Base-by-base conservation (phyloP, 2,113 vertebrate species). In the Helogale parvula region DNA sequence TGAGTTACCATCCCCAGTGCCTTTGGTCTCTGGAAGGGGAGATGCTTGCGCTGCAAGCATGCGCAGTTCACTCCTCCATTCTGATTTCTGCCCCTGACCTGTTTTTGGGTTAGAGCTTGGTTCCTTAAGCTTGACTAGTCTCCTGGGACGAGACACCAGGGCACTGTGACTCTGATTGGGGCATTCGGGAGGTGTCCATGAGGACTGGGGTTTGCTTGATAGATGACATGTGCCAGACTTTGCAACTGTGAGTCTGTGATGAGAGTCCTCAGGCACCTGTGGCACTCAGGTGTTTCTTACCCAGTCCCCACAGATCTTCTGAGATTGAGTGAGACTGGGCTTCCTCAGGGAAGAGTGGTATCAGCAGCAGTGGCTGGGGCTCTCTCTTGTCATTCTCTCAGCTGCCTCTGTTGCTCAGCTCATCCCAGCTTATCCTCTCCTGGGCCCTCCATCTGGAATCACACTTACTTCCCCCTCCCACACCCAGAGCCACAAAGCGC, bases 101-200 rank as follows among this genome's bases (percentile, higher is more conserved):
- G 23, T 25, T 19, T 63, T 50, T 19, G 52, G 76, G 76, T 4
- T 10, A 35, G 33, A 63, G 13, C 33, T 33, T 71, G 35, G 7
- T 15, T 17, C 65, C 23, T 19, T 54, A 5, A 0, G 3, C 23
- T 50, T 31, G 54, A 33, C 38, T 50, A 17, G 23, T 13, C 9
- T 1, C 15, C 5, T 5, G 31, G 23, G 65, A 8, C 0, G 4
- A 63, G 65, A 54, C 8, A 16, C 25, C 15, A 12, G 33, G 0
- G 0, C 10, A 50, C 2, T 17, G 25, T 63, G 76, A 33, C 65
- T 50, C 77, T 63, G 23, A 17, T 5, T 71, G n/a, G 76, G 23
- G 41, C 29, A 4, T 13, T 23, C 14, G 15, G 38, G 45, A 66
- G 7, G 52, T 0, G 17, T 71, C 0, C 2, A 19, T 35, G 8